Base-by-base conservation (phyloP, 2,797 vertebrate genomes). In the Myotis daubentonii region DNA sequence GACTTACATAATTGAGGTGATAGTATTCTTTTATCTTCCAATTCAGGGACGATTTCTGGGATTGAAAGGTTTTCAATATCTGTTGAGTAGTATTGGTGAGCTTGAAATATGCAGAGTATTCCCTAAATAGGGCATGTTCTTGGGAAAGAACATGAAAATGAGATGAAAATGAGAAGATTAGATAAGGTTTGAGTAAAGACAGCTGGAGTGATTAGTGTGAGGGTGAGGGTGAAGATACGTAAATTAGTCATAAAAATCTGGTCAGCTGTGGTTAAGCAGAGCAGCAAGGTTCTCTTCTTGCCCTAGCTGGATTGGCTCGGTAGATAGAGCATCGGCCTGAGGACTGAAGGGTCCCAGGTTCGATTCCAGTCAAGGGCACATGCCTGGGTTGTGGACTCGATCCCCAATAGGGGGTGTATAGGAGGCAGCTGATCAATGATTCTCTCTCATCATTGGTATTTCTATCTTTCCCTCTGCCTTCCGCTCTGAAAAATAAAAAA, bases 21-120 rank as follows among this genome's bases (percentile, higher is more conserved):
- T 47, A 20, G 41, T 80, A 30, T 87, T 79, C 47, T 89, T 28
- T 88, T 89, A 74, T 55, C 41, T 90, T 85, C 62, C 65, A 66
- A 19, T 38, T 86, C 57, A 83, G 51, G 38, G 87, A 70, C 41
- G 11, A 79, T 91, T 94, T 94, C 36, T 36, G 70, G 74, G 60
- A 9, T 49, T 65, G 51, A n/a, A 66, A 83, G 70, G 12, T 92
- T 94, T 89, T 92, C 68, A 65, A 38, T 84, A 55, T 91, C 66
- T 87, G 49, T 68, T 89, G 10, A 49, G 23, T 53, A 36, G 44
- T 89, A 15, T 72, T 70, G 23, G 44, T 90, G 82, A 87, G 20
- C 49, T 66, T 88, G 57, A 60, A 79, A 53, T 28, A 47, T 53
- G 36, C 8, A 60, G 44, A 49, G 33, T 19, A 5, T 82, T 93